A percentile compares a stretch with the other conserved stretches of the same genome.
Conservation (phyloP, 2,797 vertebrate species). For the Ctenosaura bakeri region DNA sequence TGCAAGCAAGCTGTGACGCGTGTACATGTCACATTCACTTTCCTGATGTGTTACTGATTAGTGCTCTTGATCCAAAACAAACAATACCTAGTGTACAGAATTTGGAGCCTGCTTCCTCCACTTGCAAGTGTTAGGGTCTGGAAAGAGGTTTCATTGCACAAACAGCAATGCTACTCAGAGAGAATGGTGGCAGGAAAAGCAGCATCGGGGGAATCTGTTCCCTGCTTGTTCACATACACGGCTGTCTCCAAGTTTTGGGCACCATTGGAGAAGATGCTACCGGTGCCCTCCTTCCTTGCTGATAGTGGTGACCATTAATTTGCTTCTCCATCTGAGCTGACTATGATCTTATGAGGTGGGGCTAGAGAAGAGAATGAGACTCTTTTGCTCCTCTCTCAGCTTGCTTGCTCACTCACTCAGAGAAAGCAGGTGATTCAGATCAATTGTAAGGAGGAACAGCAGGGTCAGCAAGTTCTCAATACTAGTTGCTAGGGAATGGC, state of each 20-base stretch:
- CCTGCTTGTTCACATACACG: neutral
- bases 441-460: neutral
- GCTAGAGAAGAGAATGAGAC: neutral
- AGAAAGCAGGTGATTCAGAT: neutral
- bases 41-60: constrained; percentile 54
- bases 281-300: neutral
- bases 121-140: constrained; percentile 52
- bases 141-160: constrained; percentile 10
- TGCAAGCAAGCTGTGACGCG: neutral
- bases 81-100: constrained; percentile 51
- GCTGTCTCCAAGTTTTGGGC: neutral
- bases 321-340: neutral
- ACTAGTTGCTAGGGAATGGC: no score
- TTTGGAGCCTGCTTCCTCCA: constrained; percentile 22
- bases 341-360: neutral
- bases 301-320: neutral
- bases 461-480: neutral
- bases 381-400: no score
- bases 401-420: neutral
- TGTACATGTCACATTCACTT: constrained; percentile 16
- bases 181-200: constrained; percentile 40
- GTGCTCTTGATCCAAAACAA: constrained; percentile 38
- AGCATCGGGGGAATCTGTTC: constrained; percentile 49
- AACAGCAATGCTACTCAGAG: constrained; percentile 5
- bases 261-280: neutral